Evolutionary conservation across 2,797 vertebrate genomes (phyloP), one percentile per base, ranked within the genome.

Genomic region (Graptemys geographica): DNA sequence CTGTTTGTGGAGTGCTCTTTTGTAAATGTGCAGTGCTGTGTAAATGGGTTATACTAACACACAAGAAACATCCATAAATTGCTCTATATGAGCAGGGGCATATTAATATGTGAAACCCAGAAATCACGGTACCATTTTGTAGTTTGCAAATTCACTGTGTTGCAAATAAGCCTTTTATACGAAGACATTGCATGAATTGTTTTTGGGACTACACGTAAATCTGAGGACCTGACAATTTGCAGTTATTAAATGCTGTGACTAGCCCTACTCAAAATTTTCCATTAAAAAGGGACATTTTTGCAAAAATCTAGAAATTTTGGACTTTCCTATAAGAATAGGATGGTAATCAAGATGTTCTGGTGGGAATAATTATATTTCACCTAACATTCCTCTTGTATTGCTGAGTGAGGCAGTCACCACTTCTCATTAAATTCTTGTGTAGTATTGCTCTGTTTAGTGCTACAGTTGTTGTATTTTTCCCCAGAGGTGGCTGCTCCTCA

Each of bases 151-250:
- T 37, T 51, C 15, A 0, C 49, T 55, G 8, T 62, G 57, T 89
- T 94, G 88, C 82, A 80, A 5, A n/a, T 52, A n/a, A 84, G 2
- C 13, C 84, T 90, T 31, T 79, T 1, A 1, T 19, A 57, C 44
- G 19, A 11, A 85, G 82, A 10, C 5, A 1, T 59, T 47, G 88
- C 86, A 86, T 87, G 31, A 33, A 33, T 62, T 89, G 4, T 52
- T 79, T 85, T n/a, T 8, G 79, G 81, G 56, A 83, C 6, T 91
- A 89, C 81, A 72, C 81, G 2, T 16, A 72, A 16, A 25, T 23
- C n/a, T n/a, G 0, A 85, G 62, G 84, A 89, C 81, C 18, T 93
- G 89, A 88, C 83, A 94, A 87, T 84, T 95, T 92, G 88, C 92
- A 96, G 83, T 86, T 83, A 55, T 93, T 83, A 57, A 57, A 44